These are phyloP conservation scores for Agrochola circellaris DNA, from an alignment of 2,888 invertebrate genomes.

Conservation along the genomic window DNA sequence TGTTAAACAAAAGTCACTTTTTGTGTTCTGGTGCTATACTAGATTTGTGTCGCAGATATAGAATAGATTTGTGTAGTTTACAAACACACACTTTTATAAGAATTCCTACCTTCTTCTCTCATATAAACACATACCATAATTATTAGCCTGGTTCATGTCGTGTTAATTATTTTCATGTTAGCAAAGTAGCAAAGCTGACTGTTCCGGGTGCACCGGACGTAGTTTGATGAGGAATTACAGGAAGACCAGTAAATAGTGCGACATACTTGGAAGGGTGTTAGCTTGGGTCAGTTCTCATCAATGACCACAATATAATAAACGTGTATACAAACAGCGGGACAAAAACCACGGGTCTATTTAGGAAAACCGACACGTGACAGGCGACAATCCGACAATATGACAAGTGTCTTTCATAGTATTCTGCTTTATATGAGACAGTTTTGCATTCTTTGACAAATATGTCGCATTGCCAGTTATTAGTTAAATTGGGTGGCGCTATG, in stretches of 20 bases:
- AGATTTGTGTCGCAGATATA: neutral
- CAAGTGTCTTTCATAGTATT: neutral
- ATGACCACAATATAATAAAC: neutral
- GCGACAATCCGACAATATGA: neutral
- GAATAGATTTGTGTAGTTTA: too few species aligned
- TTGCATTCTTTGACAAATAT: neutral
- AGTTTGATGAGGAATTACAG: neutral
- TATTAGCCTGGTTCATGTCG: neutral
- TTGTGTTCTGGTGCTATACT: neutral
- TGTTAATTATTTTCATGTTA: neutral
- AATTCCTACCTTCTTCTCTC: neutral
- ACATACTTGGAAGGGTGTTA: neutral
- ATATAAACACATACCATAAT: neutral
- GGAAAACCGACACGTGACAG: neutral
- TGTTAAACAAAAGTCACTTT: too few species aligned
- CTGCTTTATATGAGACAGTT: neutral
- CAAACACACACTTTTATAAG: neutral
- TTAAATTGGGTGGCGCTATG: neutral
- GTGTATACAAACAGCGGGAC: neutral
- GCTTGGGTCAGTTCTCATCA: neutral
- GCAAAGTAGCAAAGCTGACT: neutral
- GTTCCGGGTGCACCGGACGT: neutral
- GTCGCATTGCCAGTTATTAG: neutral
- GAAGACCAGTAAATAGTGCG: neutral
- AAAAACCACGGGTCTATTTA: neutral